Percentiles rank a stretch among this genome's conserved stretches.
Evolutionary conservation across 1,140 invertebrate genomes (phyloP).

Genomic region (Danaus plexippus): DNA sequence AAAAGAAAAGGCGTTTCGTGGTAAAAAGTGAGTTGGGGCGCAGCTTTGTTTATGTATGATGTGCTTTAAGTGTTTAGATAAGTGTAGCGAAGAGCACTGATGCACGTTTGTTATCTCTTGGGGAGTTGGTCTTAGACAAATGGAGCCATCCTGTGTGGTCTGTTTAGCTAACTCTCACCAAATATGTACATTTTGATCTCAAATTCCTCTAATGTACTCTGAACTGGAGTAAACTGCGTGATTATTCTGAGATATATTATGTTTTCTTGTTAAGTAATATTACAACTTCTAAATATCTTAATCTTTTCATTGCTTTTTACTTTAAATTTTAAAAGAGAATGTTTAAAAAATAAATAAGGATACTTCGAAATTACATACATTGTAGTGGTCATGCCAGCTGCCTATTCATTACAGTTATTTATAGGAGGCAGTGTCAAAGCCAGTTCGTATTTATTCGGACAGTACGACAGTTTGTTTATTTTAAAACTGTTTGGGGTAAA

Average conservation of each 20-base stretch:
- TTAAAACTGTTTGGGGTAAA: constrained; percentile 60
- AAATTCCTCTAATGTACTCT: constrained; percentile 21
- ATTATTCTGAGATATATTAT: too few species aligned
- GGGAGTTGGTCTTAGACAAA: constrained; percentile 53
- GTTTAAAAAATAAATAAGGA: constrained; percentile 40
- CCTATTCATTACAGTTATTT: constrained; percentile 68
- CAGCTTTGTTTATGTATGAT: constrained; percentile 65
- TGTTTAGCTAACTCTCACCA: constrained; percentile 52
- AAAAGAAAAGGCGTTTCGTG: constrained; percentile 61
- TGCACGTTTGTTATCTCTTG: constrained; percentile 65
- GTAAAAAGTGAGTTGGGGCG: constrained; percentile 67
- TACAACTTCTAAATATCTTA: too few species aligned
- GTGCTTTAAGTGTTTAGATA: constrained; percentile 69
- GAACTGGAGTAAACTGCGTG: constrained; percentile 15
- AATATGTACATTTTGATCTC: constrained; percentile 38
- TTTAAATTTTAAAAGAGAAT: too few species aligned
- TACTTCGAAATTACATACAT: constrained; percentile 57
- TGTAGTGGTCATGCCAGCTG: constrained; percentile 51
- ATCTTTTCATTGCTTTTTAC: too few species aligned
- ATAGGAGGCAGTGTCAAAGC: constrained; percentile 64
- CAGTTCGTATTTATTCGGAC: constrained; percentile 60
- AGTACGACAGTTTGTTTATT: constrained; percentile 62
- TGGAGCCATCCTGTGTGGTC: constrained; percentile 68
- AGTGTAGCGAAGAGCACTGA: constrained; percentile 56
- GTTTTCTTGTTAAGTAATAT: too few species aligned